These are phyloP conservation scores for Hylomyscus alleni DNA, from an alignment of 2,797 vertebrate species.

Conservation along the genomic window DNA sequence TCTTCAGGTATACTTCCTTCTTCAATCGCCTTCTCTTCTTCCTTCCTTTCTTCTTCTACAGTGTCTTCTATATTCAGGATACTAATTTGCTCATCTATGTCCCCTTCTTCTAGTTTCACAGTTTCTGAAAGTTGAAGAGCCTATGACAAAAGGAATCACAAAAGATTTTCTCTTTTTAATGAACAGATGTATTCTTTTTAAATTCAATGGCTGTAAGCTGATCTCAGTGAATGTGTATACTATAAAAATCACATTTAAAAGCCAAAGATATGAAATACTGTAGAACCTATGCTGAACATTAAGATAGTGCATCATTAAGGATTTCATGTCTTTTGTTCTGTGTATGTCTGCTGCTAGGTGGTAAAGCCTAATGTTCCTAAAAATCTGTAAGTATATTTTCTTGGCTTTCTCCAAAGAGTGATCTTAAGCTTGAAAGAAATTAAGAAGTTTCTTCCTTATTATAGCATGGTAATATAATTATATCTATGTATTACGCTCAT, in stretches of 20 bases:
- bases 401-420: constrained; percentile 53
- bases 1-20: background rate
- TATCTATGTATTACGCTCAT: constrained; percentile 50
- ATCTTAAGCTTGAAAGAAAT: constrained; percentile 66
- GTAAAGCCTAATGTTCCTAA: constrained; percentile 27
- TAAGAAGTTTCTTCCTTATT: constrained; percentile 54
- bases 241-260: constrained; percentile 68
- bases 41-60: background rate
- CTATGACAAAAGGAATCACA: constrained; percentile 84
- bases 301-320: constrained; percentile 41
- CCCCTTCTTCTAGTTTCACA: constrained; percentile 53
- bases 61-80: background rate
- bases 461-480: constrained; percentile 32
- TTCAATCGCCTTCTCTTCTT: background rate
- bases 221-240: constrained; percentile 35
- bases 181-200: background rate
- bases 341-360: background rate
- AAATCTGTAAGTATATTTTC: constrained; percentile 63
- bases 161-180: constrained; percentile 57
- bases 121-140: constrained; percentile 72
- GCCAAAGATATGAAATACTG: constrained; percentile 53
- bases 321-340: constrained; percentile 13
- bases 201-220: background rate
- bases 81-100: background rate
- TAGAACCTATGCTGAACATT: constrained; percentile 5